Evolutionary conservation across 92 coral and sea anemone species (phyloP), one percentile per base, ranked within the genome.

Genomic region (Ricordea florida): DNA sequence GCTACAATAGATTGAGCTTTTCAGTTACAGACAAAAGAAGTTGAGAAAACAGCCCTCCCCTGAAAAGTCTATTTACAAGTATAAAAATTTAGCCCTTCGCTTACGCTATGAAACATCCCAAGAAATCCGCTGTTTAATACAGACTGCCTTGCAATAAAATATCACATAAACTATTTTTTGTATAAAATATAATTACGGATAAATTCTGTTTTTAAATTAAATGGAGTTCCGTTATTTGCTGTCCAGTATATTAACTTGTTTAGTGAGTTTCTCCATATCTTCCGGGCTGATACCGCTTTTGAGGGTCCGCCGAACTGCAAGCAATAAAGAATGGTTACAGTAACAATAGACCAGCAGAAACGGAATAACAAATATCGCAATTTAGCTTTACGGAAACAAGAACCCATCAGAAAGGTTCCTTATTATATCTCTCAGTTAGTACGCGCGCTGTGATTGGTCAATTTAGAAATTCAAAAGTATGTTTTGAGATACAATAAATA

Each of bases 241-340:
- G 20, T 90, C 91, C 62, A 90, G 79, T 57, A 53, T 87, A 38
- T 89, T 56, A 51, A 90, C 92, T 57, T 90, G 97, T 31, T 79
- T 72, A 22, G 97, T 69, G 9, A 90, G 90, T 25, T 90, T 90
- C 68, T 90, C 97, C 70, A 87, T 76, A 62, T 94, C 98, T 30
- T 94, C 98, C 5, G 94, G 87, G 48, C 93, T 94, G 9, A 94
- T 85, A 4, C 98, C 98, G 46, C 91, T 84, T 59, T 94, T 92
- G 44, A 94, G 81, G 11, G 98, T 94, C 15, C 98, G 89, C 10
- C 98, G 97, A 51, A 86, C 98, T 94, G 79, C 13, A 90, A 86
- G 15, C 31, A 16, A 52, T 7, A 27, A 52, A 31, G 22, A 63
- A 14, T 62, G 16, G n/a, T n/a, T n/a, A n/a, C n/a, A n/a, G n/a